Evolutionary conservation across 2,797 vertebrate genomes (phyloP), one percentile per base, ranked within the genome.

Genomic region (Apodemus agrarius): DNA sequence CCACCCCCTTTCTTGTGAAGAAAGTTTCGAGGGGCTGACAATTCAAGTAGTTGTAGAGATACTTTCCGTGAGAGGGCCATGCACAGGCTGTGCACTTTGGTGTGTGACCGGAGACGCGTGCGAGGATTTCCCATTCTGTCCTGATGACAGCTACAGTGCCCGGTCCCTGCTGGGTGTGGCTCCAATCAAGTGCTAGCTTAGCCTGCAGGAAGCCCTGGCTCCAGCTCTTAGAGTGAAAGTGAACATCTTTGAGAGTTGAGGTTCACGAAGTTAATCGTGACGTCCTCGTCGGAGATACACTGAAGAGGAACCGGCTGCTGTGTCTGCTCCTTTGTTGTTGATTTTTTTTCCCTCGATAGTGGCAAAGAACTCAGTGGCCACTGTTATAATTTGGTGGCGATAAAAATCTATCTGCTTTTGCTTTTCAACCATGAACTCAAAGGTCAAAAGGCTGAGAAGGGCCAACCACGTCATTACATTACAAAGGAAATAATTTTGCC

Each of bases 401-500:
- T 14, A 43, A 49, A 11, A 54, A 69, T 65, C 90, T 75, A 49
- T 26, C 26, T 59, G 31, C 3, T 11, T 1, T 40, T 83, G 43
- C 34, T 89, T 86, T 84, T 63, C 76, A 84, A 63, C 46, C 21
- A 40, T 65, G 57, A 76, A 14, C 31, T 5, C 63, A 89, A 76
- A 93, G 54, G n/a, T 59, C 49, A 89, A 74, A 89, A n/a, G 11
- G 49, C 54, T 26, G 2, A 82, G 91, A 86, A 91, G 54, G 34
- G 34, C 14, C 82, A 89, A 52, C 19, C 59, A 81, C 72, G 21
- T 57, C 21, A 84, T 59, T 40, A 34, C n/a, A 43, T n/a, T 65
- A 40, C 75, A 90, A 65, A 87, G 87, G 88, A 95, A 81, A 69
- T 16, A 63, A 9, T 37, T 92, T 87, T 86, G 43, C 24, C 22